Percentiles rank a stretch among this genome's conserved stretches.
Conservation (phyloP, 2,888 invertebrate species). For the Cataglyphis altisquamis region DNA sequence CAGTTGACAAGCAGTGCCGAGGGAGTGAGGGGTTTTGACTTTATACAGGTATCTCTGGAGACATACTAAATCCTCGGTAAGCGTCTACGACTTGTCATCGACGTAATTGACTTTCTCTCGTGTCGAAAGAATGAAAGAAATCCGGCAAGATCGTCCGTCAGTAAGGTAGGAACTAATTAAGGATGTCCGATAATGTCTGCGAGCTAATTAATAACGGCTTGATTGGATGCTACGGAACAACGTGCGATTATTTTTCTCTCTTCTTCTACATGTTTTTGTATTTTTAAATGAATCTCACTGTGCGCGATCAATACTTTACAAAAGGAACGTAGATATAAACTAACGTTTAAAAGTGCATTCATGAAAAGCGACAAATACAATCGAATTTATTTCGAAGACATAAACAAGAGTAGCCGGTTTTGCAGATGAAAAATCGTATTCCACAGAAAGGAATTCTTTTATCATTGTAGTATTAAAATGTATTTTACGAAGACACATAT, state of each 20-base stretch:
- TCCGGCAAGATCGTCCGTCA: constrained; percentile 41
- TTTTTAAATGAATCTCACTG: not conserved
- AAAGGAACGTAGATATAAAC: not conserved
- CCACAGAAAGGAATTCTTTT: not conserved
- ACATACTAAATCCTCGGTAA: constrained; percentile 63
- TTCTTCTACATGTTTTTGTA: not conserved
- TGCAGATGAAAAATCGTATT: constrained; percentile 9
- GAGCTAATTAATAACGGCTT: constrained; percentile 67
- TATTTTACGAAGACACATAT: not conserved
- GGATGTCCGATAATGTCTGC: constrained; percentile 46
- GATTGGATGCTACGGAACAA: constrained; percentile 22
- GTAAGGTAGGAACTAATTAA: constrained; percentile 63
- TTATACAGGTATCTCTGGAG: constrained; percentile 73
- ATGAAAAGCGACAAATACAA: constrained; percentile 49
- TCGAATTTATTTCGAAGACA: constrained; percentile 65
- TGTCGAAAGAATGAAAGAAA: constrained; percentile 69
- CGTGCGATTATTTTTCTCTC: constrained; percentile 1
- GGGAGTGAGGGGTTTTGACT: constrained; percentile 64
- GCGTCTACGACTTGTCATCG: constrained; percentile 72
- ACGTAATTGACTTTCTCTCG: constrained; percentile 79
- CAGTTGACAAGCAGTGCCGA: constrained; percentile 69
- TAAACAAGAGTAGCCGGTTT: constrained; percentile 55
- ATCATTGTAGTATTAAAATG: not conserved
- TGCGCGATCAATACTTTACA: not conserved
- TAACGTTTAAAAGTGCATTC: constrained; percentile 3